Percentiles rank a stretch among this genome's conserved stretches.
Conservation (phyloP, 2,797 vertebrate species). For the Dipus sagitta region DNA sequence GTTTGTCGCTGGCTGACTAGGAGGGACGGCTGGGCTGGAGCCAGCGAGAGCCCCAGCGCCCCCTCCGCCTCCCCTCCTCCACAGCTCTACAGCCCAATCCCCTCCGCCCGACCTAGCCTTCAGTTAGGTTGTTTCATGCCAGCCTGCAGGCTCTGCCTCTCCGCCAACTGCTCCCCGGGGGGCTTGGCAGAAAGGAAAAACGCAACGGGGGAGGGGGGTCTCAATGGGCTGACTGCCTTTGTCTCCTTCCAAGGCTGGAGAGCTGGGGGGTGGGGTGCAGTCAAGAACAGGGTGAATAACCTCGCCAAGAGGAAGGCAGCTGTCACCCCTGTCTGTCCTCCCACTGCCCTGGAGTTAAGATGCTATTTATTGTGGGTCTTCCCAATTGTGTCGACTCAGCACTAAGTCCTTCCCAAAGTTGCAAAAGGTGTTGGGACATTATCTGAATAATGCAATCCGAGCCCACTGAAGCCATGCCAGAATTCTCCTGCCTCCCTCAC, state of each 20-base stretch:
- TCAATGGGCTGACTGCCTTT: conserved; percentile 57
- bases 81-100: conserved; percentile 85
- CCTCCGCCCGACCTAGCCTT: conserved; percentile 86
- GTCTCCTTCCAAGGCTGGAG: conserved; percentile 60
- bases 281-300: conserved; percentile 44
- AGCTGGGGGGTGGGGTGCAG: conserved; percentile 41
- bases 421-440: conserved; percentile 59
- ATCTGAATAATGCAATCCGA: conserved; percentile 62
- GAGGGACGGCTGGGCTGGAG: conserved; percentile 63
- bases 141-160: conserved; percentile 35
- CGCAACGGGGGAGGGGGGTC: conserved; percentile 34
- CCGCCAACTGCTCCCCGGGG: conserved; percentile 28
- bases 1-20: conserved; percentile 70
- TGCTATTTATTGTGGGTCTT: conserved; percentile 73
- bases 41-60: conserved; percentile 83
- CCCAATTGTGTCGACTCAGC: conserved; percentile 77
- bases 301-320: conserved; percentile 55
- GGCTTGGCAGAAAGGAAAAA: conserved; percentile 55
- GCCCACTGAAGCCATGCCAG: background rate
- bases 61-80: conserved; percentile 81
- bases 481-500: background rate
- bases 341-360: conserved; percentile 55
- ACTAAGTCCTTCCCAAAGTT: conserved; percentile 73
- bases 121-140: conserved; percentile 80
- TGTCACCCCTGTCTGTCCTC: conserved; percentile 60